Evolutionary conservation across 2,888 invertebrate genomes (phyloP), one percentile per base, ranked within the genome.

Genomic region (Tetanocera ferruginea): DNA sequence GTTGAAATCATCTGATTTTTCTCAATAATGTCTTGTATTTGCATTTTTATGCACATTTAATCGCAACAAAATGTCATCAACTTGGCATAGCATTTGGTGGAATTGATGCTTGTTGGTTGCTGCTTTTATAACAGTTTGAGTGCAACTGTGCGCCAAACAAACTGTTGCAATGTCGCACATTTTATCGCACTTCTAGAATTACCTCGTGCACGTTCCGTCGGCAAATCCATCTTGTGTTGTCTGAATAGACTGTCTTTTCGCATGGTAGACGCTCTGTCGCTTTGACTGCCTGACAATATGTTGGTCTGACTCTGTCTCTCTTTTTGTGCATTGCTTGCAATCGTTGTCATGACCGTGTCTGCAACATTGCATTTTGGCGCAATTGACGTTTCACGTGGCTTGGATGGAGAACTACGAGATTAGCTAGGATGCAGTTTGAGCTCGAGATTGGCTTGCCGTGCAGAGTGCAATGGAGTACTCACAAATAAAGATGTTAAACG

Each of bases 11-110:
- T 28, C 9, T 28, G 57, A 60, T 5, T 62, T 62, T 43, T 23
- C 49, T 43, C 64, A 64, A 49, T 49, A 73, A 43, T 34, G 64
- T 34, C 66, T 28, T n/a, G n/a, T 25, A 87, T 88, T 86, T 87
- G 86, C 87, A 88, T 88, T 87, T 87, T 87, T 86, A 87, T 87
- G 87, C 85, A 85, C 87, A 84, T 87, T 88, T 88, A 87, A 85
- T 83, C 86, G 84, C 85, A 87, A 86, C 87, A 84, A 82, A 81
- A 82, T 88, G 87, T 87, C 87, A 88, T 86, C 86, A 83, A 81
- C 78, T 82, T 82, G 84, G 55, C 43, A 5, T 52, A 19, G n/a
- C n/a, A 51, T 25, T 28, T 3, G 1, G 14, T 2, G 25, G 25
- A 23, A 34, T 34, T n/a, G 66, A 31, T 17, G n/a, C 17, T 28